These are phyloP conservation scores for Oreotragus oreotragus DNA, from an alignment of 2,113 vertebrate species.

Conservation along the genomic window DNA sequence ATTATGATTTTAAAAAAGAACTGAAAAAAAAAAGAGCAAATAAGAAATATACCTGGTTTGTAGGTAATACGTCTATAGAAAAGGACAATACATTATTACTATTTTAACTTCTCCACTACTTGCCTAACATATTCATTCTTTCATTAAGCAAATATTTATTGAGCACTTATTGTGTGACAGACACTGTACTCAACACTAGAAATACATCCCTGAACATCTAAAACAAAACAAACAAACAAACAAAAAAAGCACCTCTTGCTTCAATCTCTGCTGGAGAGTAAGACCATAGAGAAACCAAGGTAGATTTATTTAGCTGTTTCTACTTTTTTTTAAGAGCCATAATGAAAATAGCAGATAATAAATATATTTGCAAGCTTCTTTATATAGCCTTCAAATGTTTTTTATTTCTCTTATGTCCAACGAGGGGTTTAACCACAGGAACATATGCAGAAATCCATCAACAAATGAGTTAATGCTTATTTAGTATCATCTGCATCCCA, in stretches of 20 bases:
- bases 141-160: background rate
- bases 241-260: background rate
- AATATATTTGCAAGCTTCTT: background rate
- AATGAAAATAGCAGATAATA: background rate
- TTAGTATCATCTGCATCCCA: background rate
- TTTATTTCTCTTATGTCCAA: background rate
- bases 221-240: too few relatives aligned
- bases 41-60: background rate
- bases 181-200: background rate
- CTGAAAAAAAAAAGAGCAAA: background rate
- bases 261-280: background rate
- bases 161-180: background rate
- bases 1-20: too few relatives aligned
- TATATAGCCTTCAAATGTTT: background rate
- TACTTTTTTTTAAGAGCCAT: background rate
- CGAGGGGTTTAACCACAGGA: background rate
- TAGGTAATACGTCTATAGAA: background rate
- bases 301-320: background rate
- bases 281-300: background rate
- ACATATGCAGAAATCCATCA: background rate
- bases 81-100: background rate
- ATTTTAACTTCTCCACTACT: background rate
- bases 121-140: background rate
- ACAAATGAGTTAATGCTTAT: background rate
- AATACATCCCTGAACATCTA: background rate